phyloP scores from a whole-genome alignment of 2,888 invertebrate genomes.

The Leucophora obtusa region DNA sequence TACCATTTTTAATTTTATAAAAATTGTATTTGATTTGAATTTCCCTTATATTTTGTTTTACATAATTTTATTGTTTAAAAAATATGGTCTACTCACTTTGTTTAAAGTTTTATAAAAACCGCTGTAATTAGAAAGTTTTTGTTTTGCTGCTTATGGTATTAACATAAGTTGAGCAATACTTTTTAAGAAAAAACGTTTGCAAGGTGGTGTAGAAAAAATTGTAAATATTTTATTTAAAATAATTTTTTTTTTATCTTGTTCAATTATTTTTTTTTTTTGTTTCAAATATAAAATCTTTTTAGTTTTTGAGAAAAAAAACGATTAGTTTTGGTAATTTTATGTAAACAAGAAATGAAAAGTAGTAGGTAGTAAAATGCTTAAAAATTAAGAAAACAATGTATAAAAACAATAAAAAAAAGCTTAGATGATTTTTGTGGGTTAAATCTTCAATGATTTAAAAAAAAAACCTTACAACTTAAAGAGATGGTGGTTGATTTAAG shows the following conservation, averaged over 20 bases:
- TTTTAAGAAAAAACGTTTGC: conserved; percentile 50
- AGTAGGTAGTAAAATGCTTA: conserved; percentile 38
- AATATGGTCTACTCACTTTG: conserved; percentile 50
- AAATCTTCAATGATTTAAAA: conserved; percentile 44
- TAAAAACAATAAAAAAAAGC: conserved; percentile 26
- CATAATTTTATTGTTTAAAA: conserved; percentile 7
- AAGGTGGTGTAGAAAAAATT: conserved; percentile 36
- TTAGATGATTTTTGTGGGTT: conserved; percentile 38
- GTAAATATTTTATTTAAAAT: conserved; percentile 41
- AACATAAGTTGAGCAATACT: conserved; percentile 6
- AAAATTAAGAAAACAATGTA: conserved; percentile 35
- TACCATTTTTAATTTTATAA: no score
- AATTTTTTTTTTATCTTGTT: not conserved
- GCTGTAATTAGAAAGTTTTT: conserved; percentile 37
- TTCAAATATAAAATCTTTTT: not conserved
- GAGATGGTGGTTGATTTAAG: conserved; percentile 8
- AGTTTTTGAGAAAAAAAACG: conserved; percentile 34
- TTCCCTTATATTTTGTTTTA: not conserved
- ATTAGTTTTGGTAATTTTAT: conserved; percentile 11
- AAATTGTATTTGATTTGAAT: not conserved
- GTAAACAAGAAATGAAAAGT: conserved; percentile 26
- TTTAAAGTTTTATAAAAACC: conserved; percentile 8
- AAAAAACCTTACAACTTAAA: conserved; percentile 44
- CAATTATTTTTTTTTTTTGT: not conserved
- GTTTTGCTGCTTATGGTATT: conserved; percentile 30